phyloP scores from a whole-genome alignment of 2,888 invertebrate species.

The Leptopilina syphax region DNA sequence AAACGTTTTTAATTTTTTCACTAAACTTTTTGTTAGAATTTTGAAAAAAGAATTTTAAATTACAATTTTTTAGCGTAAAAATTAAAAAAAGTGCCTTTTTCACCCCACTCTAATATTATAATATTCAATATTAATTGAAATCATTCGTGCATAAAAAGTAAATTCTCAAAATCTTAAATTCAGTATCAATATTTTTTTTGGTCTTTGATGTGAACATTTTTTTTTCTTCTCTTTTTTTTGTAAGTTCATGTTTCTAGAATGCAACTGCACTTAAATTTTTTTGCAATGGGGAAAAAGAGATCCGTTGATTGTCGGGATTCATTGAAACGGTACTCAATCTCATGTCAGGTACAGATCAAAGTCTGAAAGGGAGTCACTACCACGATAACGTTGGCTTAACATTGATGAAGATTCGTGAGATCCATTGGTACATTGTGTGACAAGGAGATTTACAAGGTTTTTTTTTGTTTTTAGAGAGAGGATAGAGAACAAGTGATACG shows the following conservation, averaged over 20 bases:
- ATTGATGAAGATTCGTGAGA: slow-evolving; percentile 54
- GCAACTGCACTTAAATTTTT: not conserved
- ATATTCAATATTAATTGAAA: too few species aligned
- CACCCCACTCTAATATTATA: too few species aligned
- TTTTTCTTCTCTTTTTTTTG: too few species aligned
- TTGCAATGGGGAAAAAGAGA: not conserved
- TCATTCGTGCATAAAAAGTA: too few species aligned
- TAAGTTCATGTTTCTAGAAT: not conserved
- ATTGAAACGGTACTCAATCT: slow-evolving; percentile 48
- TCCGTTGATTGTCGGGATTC: slow-evolving; percentile 44
- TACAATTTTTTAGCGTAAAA: too few species aligned
- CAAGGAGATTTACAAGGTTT: slow-evolving; percentile 27
- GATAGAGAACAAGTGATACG: slow-evolving; percentile 30
- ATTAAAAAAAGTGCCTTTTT: too few species aligned
- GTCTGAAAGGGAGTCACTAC: slow-evolving; percentile 50
- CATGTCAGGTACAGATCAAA: slow-evolving; percentile 53
- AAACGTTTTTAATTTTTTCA: too few species aligned
- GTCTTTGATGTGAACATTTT: not conserved
- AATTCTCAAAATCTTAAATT: too few species aligned
- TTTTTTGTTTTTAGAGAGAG: not conserved
- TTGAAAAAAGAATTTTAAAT: too few species aligned
- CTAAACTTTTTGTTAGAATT: too few species aligned
- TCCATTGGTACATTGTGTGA: slow-evolving; percentile 47
- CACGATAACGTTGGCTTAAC: slow-evolving; percentile 52
- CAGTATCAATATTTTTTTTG: not conserved